Evolutionary conservation across 2,797 vertebrate species (phyloP).

Genomic region (Chrosomus eos): DNA sequence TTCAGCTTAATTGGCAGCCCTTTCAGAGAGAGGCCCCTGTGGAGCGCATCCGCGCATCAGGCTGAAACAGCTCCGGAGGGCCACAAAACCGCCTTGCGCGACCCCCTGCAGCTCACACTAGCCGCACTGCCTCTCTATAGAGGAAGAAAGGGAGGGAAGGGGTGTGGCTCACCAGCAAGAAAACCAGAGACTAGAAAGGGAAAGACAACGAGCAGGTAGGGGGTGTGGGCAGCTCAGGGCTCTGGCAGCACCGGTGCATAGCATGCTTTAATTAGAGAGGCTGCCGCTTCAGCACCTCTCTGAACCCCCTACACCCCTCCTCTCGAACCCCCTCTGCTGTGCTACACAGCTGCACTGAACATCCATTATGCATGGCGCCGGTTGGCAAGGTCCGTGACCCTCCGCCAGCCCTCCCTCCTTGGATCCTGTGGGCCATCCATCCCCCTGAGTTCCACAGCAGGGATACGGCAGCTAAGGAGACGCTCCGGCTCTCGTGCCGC

Average conservation of each 20-base stretch:
- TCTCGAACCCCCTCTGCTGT: conserved; percentile 63
- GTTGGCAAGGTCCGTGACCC: conserved; percentile 62
- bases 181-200: conserved; percentile 64
- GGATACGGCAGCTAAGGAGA: not conserved
- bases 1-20: conserved; percentile 76
- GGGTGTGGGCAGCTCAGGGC: conserved; percentile 4
- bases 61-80: conserved; percentile 45
- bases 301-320: conserved; percentile 59
- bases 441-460: conserved; percentile 55
- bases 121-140: conserved; percentile 43
- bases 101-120: conserved; percentile 33
- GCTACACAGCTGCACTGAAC: conserved; percentile 58
- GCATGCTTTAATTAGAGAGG: conserved; percentile 53
- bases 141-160: conserved; percentile 10
- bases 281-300: conserved; percentile 31
- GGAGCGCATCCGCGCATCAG: conserved; percentile 49
- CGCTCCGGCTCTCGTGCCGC: not conserved
- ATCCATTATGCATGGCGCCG: conserved; percentile 74
- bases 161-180: conserved; percentile 30
- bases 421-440: conserved; percentile 48
- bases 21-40: conserved; percentile 65
- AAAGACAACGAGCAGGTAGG: conserved; percentile 19
- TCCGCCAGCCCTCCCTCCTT: conserved; percentile 42
- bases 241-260: conserved; percentile 28
- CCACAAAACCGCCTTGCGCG: conserved; percentile 39